Conservation (phyloP, 2,797 vertebrate genomes). For the Aotus griseimembra region DNA sequence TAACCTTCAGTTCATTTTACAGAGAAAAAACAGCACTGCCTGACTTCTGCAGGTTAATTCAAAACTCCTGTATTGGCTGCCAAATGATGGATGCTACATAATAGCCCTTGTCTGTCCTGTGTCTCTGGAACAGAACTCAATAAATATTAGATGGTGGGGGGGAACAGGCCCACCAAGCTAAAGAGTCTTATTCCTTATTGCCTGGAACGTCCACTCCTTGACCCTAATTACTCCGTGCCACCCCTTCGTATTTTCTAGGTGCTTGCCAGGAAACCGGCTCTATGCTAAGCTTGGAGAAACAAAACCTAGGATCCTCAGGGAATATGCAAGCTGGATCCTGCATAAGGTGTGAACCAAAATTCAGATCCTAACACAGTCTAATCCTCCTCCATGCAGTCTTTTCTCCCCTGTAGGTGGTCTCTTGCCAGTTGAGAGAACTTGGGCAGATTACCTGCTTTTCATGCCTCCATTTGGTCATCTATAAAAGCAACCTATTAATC, state of each 20-base stretch:
- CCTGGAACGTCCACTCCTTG: background rate
- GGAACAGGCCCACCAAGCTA: background rate
- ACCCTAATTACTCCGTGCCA: background rate
- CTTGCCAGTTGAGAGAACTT: background rate
- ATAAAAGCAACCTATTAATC: background rate
- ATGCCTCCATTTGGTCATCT: background rate
- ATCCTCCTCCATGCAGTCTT: background rate
- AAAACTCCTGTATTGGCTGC: background rate
- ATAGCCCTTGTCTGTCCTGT: background rate
- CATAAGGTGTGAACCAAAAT: background rate
- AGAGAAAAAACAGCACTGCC: background rate
- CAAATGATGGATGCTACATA: background rate
- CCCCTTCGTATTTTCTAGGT: background rate
- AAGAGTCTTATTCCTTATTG: background rate
- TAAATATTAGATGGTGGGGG: background rate
- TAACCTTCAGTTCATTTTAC: background rate
- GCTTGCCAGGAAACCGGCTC: background rate
- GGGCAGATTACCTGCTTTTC: background rate
- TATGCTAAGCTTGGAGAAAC: background rate
- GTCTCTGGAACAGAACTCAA: background rate
- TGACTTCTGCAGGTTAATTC: background rate
- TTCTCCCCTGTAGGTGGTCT: background rate
- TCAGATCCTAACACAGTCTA: background rate
- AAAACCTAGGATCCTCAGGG: background rate
- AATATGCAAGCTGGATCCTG: background rate